Percentiles rank a stretch among this genome's conserved stretches.
Evolutionary conservation across 2,888 invertebrate species (phyloP).

Genomic region (Caenorhabditis zanzibari): DNA sequence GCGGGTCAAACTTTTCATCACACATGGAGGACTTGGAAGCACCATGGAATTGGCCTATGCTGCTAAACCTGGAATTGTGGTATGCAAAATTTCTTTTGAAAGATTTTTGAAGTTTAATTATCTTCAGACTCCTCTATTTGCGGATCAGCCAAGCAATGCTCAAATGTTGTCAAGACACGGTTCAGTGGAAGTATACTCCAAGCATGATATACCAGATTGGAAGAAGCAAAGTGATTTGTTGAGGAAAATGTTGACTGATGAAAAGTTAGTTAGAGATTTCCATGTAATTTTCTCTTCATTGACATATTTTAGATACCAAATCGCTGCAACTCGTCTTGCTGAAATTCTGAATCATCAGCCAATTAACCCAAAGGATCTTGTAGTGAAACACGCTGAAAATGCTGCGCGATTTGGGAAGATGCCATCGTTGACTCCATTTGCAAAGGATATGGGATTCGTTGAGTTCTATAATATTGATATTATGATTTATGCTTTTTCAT

Average conservation of each 20-base stretch:
- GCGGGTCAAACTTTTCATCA: constrained; percentile 58
- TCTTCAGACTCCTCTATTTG: constrained; percentile 54
- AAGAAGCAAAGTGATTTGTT: constrained; percentile 43
- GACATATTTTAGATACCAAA: constrained; percentile 34
- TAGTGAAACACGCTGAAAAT: constrained; percentile 57
- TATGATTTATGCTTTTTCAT: constrained; percentile 11
- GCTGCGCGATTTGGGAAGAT: constrained; percentile 61
- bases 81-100: not conserved
- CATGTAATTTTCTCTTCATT: not conserved
- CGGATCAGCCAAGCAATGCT: constrained; percentile 58
- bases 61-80: constrained; percentile 62
- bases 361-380: constrained; percentile 46
- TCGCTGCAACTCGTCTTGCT: constrained; percentile 41
- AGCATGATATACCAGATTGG: constrained; percentile 50
- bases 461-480: constrained; percentile 60
- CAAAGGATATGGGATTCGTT: constrained; percentile 54
- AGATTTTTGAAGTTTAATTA: not conserved
- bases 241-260: constrained; percentile 28
- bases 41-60: constrained; percentile 63
- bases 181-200: constrained; percentile 41
- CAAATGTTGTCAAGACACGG: constrained; percentile 54
- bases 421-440: constrained; percentile 43
- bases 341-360: constrained; percentile 57
- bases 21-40: constrained; percentile 66
- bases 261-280: constrained; percentile 21